Evolutionary conservation across 2,797 vertebrate species (phyloP).

Genomic region (Neosalanx taihuensis): DNA sequence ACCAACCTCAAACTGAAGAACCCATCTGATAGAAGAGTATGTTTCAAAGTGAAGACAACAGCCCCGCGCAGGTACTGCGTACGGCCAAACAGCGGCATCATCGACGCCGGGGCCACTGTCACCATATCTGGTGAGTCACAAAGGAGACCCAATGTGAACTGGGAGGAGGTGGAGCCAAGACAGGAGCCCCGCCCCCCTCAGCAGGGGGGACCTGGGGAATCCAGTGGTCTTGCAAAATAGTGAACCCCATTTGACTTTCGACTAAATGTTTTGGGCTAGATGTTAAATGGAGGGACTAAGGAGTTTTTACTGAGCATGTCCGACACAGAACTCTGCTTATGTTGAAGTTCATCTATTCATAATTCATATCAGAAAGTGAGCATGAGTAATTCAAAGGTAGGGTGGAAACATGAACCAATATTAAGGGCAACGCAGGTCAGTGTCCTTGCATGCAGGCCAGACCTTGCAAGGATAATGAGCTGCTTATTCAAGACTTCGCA

Average conservation of each 20-base stretch:
- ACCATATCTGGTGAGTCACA: slow-evolving; percentile 85
- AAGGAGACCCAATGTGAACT: neutral
- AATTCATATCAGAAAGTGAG: neutral
- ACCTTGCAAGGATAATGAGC: neutral
- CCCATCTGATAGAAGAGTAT: slow-evolving; percentile 94
- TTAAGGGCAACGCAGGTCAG: neutral
- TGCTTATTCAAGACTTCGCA: neutral
- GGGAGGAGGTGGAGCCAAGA: too few relatives aligned
- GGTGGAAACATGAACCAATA: neutral
- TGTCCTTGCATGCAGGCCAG: neutral
- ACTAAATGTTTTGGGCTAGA: too few relatives aligned
- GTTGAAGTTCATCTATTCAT: neutral
- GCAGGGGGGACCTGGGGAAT: neutral
- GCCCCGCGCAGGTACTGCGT: slow-evolving; percentile 97
- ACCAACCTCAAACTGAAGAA: slow-evolving; percentile 96
- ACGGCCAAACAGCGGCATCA: slow-evolving; percentile 95
- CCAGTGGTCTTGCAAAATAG: neutral
- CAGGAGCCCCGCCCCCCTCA: too few relatives aligned
- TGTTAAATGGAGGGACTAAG: too few relatives aligned
- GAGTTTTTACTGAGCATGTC: neutral
- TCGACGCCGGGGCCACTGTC: slow-evolving; percentile 86
- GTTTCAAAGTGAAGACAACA: slow-evolving; percentile 99
- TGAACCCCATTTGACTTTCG: neutral
- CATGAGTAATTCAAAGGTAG: neutral
- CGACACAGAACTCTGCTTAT: neutral